phyloP scores from a whole-genome alignment of 2,113 vertebrate species.

The Gallinago media region DNA sequence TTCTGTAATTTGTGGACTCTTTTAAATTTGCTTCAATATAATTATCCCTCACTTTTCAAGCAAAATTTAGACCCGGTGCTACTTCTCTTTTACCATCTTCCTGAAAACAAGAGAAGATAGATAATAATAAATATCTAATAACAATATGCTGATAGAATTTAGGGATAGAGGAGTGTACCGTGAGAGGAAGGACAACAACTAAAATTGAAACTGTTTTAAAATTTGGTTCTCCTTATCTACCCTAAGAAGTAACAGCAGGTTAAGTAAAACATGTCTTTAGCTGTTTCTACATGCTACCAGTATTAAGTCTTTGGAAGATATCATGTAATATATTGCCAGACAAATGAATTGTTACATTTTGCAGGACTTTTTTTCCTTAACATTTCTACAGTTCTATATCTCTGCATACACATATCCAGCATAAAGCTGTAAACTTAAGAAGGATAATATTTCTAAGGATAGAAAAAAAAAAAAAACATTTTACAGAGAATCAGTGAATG shows the following conservation, averaged over 20 bases:
- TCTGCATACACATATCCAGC: neutral
- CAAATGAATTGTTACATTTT: neutral
- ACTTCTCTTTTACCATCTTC: neutral
- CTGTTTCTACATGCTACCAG: neutral
- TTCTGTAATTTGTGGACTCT: neutral
- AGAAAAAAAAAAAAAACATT: neutral
- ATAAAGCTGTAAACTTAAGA: neutral
- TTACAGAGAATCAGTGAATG: neutral
- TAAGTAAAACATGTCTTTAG: neutral
- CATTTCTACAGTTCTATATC: neutral
- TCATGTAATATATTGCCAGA: neutral
- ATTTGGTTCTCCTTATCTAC: neutral
- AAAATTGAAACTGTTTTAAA: neutral
- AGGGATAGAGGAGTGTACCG: neutral
- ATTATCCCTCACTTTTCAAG: neutral
- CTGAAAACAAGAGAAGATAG: neutral
- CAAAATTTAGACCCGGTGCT: neutral
- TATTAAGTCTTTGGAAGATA: neutral
- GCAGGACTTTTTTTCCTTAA: neutral
- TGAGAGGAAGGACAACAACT: neutral
- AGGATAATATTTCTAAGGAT: neutral
- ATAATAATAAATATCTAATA: neutral
- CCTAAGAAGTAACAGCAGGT: neutral
- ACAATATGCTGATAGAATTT: neutral
- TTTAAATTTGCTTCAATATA: neutral